Evolutionary conservation across 1,140 invertebrate species (phyloP), one percentile per base, ranked within the genome.

Genomic region (Drosophila bocki): DNA sequence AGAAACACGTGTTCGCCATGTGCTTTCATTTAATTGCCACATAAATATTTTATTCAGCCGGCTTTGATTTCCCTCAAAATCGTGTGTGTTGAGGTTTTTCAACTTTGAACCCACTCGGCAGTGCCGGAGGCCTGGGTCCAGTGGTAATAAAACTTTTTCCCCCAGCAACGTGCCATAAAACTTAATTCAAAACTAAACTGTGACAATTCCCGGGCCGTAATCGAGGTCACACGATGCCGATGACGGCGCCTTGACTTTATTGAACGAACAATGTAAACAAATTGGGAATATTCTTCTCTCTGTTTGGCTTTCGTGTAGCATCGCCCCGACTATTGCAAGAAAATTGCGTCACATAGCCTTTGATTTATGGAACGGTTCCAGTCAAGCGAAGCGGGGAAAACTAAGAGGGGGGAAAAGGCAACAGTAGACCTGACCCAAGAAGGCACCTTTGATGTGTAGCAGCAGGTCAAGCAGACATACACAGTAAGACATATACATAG

Each of bases 11-110:
- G 53, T 42, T 22, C 42, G 19, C 22, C 48, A 56, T 58, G 45
- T 72, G 60, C 17, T 41, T 29, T 42, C 56, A 19, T 54, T 88
- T 77, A 76, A 88, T 88, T 88, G 84, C 67, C 65, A 19, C 53
- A 67, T 80, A 70, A 87, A 86, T 87, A 77, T 77, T 86, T 87
- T 35, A 87, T 82, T 48, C 54, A 3, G 0, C 13, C n/a, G 58
- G 17, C 51, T 65, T 61, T 75, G 58, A 60, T 69, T 79, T 67
- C 11, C 56, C 44, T 56, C 69, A 39, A 37, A 70, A 11, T 42
- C 7, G 42, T 11, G 8, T 19, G 26, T 22, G n/a, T 51, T 13
- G 33, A 22, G 67, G 54, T 44, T 35, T 71, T 80, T 67, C 58
- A 78, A 71, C 82, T 82, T 63, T 85, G 78, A 80, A 71, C 58